Percentiles rank a stretch among this genome's conserved stretches.
Evolutionary conservation across 1,140 invertebrate species (phyloP).

Genomic region (Himalopsyche phryganea): DNA sequence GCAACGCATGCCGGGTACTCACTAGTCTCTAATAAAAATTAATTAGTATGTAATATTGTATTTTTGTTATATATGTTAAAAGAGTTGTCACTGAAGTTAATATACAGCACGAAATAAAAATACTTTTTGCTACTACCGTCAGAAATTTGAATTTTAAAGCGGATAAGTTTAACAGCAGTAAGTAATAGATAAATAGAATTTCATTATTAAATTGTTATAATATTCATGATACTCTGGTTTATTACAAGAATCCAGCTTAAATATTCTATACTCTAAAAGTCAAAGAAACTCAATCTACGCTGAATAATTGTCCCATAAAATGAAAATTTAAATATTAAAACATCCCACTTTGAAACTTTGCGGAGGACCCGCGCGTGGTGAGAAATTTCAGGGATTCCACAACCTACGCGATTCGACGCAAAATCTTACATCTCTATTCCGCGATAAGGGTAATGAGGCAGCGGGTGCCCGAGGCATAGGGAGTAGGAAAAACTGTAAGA

Average conservation of each 20-base stretch:
- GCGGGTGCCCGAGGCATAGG: slow-evolving; percentile 24
- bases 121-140: too few relatives aligned
- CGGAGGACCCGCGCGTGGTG: slow-evolving; percentile 10
- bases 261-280: not conserved
- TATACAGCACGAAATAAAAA: too few relatives aligned
- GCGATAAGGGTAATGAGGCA: slow-evolving; percentile 34
- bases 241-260: not conserved
- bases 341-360: slow-evolving; percentile 8
- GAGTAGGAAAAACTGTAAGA: not conserved
- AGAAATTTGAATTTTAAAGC: too few relatives aligned
- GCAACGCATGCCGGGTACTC: too few relatives aligned
- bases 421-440: slow-evolving; percentile 30
- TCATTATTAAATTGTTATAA: too few relatives aligned
- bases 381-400: slow-evolving; percentile 11
- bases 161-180: too few relatives aligned
- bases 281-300: not conserved
- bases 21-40: too few relatives aligned
- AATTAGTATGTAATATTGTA: too few relatives aligned
- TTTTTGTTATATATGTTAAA: too few relatives aligned
- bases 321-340: slow-evolving; percentile 1
- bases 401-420: slow-evolving; percentile 22
- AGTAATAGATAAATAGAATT: too few relatives aligned
- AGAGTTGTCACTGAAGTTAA: too few relatives aligned
- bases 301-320: not conserved
- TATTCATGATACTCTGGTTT: not conserved